Evolutionary conservation across 2,888 invertebrate species (phyloP).

Genomic region (Lasioglossum figueresi): DNA sequence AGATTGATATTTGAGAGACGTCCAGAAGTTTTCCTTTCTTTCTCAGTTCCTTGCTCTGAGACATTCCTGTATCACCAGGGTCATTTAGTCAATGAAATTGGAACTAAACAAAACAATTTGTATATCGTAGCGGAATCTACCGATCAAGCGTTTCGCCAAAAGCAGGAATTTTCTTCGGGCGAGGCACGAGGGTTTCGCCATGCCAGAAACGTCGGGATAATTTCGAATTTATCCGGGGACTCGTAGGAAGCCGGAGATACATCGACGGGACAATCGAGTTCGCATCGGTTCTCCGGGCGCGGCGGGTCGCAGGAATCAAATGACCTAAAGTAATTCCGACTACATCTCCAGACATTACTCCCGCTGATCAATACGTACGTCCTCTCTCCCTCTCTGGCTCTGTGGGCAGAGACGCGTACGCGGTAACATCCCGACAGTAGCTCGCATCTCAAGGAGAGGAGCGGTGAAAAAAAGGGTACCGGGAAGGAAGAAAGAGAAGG

Average conservation of each 20-base stretch:
- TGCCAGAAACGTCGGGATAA: not conserved
- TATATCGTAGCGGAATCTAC: not conserved
- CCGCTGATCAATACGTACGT: conserved; percentile 69
- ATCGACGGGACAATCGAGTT: conserved; percentile 16
- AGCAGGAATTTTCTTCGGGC: not conserved
- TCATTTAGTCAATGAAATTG: not conserved
- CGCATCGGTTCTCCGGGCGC: conserved; percentile 24
- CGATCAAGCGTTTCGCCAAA: not conserved
- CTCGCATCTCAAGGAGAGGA: conserved; percentile 65
- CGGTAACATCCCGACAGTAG: conserved; percentile 67
- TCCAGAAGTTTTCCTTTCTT: conserved; percentile 21
- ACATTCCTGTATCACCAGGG: not conserved
- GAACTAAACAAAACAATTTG: not conserved
- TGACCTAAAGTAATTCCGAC: conserved; percentile 60
- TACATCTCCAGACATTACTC: conserved; percentile 61
- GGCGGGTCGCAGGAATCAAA: conserved; percentile 51
- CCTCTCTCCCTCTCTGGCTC: conserved; percentile 48
- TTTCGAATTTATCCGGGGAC: not conserved
- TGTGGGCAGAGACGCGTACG: conserved; percentile 63
- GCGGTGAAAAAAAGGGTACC: conserved; percentile 33
- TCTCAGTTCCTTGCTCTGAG: not conserved
- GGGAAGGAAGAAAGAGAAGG: conserved; percentile 35
- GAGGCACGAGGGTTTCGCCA: not conserved
- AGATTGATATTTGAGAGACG: conserved; percentile 52
- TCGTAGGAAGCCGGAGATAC: conserved; percentile 4